Base-by-base conservation (phyloP, 2,797 vertebrate species). In the Antrozous pallidus region DNA sequence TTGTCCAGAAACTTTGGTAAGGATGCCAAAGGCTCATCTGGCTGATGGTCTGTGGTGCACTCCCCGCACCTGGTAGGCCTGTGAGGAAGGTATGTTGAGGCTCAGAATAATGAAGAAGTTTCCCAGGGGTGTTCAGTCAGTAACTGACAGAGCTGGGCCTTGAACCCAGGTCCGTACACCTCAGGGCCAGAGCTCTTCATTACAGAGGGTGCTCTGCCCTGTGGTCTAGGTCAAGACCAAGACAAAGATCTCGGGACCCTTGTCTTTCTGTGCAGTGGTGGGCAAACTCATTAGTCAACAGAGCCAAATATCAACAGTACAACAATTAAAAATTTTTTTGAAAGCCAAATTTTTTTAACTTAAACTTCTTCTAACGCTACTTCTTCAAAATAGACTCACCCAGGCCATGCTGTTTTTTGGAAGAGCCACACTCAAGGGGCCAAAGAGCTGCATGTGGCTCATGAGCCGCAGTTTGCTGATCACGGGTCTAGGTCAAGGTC, bases 21-120 rank as follows among this genome's bases (percentile, higher is more conserved):
- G 49, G 51, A 1, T 4, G 6, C 7, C 17, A 26, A 69, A 42
- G 0, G 12, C 28, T 7, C 7, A 0, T 24, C 14, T 40, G 17
- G 14, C n/a, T 0, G 10, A 56, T 0, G 42, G 38, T 7, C 2
- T 61, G 38, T 36, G 42, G 20, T 14, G 33, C 31, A 14, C 1
- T 2, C 17, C 42, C 31, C 28, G 45, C 26, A 13, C 56, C 38
- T 56, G 54, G 8, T n/a, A 14, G 80, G 74, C 38, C 58, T 47
- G 42, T 0, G 0, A 85, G 38, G 61, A 85, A n/a, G 18, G 45
- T 18, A 14, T 51, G 31, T 22, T 31, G 63, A 40, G 20, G 5
- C 14, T 42, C 91, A 80, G 67, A 70, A 24, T 63, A 54, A 10
- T 26, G 38, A 54, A 65, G 54, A 11, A 49, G 54, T 47, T 80